Evolutionary conservation across 2,888 invertebrate genomes (phyloP).

Genomic region (Ellobium chinense): DNA sequence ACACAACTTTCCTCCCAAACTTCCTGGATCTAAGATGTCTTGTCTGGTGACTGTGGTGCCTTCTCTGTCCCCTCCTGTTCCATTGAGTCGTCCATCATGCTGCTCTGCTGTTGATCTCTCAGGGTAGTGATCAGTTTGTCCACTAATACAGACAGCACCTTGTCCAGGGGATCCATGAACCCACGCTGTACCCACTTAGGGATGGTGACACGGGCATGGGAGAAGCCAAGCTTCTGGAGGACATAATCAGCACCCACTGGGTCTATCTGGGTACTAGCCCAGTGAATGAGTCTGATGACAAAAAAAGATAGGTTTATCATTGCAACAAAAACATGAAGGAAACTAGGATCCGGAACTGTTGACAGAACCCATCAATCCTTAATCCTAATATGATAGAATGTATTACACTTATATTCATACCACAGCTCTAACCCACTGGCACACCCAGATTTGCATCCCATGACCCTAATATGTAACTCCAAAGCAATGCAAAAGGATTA

Average conservation of each 20-base stretch:
- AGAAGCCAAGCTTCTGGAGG: conserved; percentile 97
- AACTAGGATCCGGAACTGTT: no score
- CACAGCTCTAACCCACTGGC: no score
- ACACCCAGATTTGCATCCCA: no score
- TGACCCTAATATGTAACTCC: no score
- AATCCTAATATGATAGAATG: no score
- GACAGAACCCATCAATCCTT: no score
- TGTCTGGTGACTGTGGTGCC: background rate
- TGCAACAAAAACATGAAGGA: no score
- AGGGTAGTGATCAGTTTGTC: conserved; percentile 70
- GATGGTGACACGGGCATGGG: conserved; percentile 98
- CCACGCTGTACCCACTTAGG: conserved; percentile 99
- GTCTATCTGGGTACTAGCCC: conserved; percentile 98
- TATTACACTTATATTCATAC: no score
- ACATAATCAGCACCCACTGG: conserved; percentile 99
- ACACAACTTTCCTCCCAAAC: no score
- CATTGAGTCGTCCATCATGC: background rate
- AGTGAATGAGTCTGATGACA: conserved; percentile 80
- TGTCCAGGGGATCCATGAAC: conserved; percentile 97
- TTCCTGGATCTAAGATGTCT: no score
- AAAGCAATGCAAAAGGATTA: no score
- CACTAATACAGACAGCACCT: conserved; percentile 82
- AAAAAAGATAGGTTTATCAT: no score
- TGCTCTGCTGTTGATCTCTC: conserved; percentile 49
- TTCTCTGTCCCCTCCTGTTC: conserved; percentile 10